These are phyloP conservation scores for Xiphophorus couchianus DNA, from an alignment of 2,113 vertebrate genomes.

Conservation along the genomic window DNA sequence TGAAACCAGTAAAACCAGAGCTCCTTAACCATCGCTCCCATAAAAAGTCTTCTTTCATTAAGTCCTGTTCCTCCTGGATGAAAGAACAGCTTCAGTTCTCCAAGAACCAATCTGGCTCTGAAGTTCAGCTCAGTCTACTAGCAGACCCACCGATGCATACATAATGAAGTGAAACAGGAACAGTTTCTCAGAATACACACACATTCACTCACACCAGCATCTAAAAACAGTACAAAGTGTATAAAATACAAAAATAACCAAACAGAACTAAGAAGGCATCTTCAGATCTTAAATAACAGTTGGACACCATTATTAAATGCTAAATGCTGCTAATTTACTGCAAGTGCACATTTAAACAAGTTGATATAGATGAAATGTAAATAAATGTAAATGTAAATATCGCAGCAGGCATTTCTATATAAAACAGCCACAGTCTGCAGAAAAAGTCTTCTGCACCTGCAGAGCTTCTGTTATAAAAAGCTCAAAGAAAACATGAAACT, in stretches of 20 bases:
- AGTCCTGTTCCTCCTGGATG: too few relatives aligned
- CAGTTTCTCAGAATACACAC: background rate
- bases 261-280: slow-evolving; percentile 32
- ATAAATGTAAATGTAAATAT: background rate
- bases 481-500: too few relatives aligned
- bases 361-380: background rate
- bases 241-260: slow-evolving; percentile 49
- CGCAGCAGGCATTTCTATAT: slow-evolving; percentile 15
- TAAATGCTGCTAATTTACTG: background rate
- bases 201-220: slow-evolving; percentile 3
- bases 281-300: background rate
- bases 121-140: background rate
- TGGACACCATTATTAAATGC: background rate
- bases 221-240: slow-evolving; percentile 61
- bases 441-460: background rate
- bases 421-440: too few relatives aligned
- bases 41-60: too few relatives aligned
- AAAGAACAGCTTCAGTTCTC: background rate
- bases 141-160: too few relatives aligned
- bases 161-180: too few relatives aligned
- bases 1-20: background rate
- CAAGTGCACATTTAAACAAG: slow-evolving; percentile 13
- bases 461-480: background rate
- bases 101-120: background rate
- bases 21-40: background rate